These are phyloP conservation scores for Hoplias malabaricus DNA, from an alignment of 2,113 vertebrate species.

Conservation along the genomic window DNA sequence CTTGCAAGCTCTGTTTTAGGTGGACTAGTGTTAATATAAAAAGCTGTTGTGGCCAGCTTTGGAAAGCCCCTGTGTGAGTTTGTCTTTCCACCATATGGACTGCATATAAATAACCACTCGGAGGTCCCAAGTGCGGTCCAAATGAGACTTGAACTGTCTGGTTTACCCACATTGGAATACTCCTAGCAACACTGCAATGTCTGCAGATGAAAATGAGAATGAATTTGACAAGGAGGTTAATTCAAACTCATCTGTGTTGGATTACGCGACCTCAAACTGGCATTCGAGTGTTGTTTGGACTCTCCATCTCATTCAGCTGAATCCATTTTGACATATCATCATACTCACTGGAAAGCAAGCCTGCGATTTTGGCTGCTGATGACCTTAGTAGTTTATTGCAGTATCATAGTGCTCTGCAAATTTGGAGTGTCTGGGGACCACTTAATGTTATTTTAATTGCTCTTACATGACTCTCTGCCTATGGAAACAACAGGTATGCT, in stretches of 20 bases:
- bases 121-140: background rate
- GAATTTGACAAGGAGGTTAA: too few species aligned
- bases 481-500: background rate
- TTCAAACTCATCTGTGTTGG: background rate
- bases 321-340: conserved; percentile 13
- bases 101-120: conserved; percentile 10
- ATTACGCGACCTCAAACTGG: conserved; percentile 2
- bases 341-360: background rate
- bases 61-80: background rate
- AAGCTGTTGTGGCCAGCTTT: background rate
- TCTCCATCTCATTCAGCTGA: background rate
- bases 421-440: conserved; percentile 33
- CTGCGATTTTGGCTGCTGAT: background rate
- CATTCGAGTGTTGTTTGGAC: background rate
- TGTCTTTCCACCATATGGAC: background rate
- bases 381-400: conserved; percentile 31
- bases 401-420: conserved; percentile 52
- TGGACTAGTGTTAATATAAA: conserved; percentile 6
- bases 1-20: conserved; percentile 2
- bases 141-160: background rate
- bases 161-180: conserved; percentile 2
- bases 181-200: background rate
- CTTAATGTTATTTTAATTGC: background rate
- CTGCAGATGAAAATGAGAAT: conserved; percentile 1
- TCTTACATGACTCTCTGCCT: background rate